Conservation (phyloP, 2,113 vertebrate genomes). For the Ovis canadensis region DNA sequence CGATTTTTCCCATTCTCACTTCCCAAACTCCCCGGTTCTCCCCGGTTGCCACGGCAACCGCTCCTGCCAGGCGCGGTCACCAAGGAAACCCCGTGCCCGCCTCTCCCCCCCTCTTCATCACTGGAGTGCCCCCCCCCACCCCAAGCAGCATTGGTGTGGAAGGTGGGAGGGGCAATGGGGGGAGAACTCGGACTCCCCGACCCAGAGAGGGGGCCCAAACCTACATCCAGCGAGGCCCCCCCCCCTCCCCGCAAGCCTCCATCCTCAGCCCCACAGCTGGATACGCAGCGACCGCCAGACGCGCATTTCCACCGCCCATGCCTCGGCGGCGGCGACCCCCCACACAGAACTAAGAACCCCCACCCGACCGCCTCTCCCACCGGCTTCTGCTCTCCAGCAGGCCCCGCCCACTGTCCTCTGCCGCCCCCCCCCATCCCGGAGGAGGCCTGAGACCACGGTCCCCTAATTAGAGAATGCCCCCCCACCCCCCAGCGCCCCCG, state of each 20-base stretch:
- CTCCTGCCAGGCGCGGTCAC: conserved; percentile 76
- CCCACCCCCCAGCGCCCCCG: too few relatives aligned
- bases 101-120: conserved; percentile 83
- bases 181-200: neutral
- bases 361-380: too few relatives aligned
- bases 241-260: neutral
- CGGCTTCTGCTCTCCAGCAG: too few relatives aligned
- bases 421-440: too few relatives aligned
- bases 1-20: conserved; percentile 64
- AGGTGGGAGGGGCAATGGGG: conserved; percentile 39
- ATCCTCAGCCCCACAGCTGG: neutral
- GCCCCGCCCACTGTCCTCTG: too few relatives aligned
- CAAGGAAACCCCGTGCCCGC: conserved; percentile 74
- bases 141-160: conserved; percentile 81
- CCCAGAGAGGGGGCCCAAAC: neutral
- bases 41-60: conserved; percentile 68
- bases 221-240: neutral
- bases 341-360: neutral
- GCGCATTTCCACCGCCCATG: neutral
- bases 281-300: neutral
- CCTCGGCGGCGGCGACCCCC: neutral
- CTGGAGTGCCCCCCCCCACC: conserved; percentile 75
- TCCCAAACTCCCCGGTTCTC: conserved; percentile 72
- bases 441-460: too few relatives aligned
- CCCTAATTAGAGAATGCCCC: too few relatives aligned